These are phyloP conservation scores for Pedicia rivosa DNA, from an alignment of 2,888 invertebrate species.

Conservation along the genomic window DNA sequence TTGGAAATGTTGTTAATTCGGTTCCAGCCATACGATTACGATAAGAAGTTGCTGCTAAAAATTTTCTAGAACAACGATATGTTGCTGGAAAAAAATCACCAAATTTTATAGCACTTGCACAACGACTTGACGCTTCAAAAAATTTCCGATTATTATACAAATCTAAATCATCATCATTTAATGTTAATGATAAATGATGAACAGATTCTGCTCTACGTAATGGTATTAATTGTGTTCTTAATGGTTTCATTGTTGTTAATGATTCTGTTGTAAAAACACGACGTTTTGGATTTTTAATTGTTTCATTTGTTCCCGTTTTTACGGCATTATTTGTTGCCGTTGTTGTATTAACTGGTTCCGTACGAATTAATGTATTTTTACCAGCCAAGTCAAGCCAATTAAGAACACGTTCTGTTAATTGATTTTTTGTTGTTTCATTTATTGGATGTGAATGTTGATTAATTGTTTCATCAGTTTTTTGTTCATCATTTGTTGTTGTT, in stretches of 20 bases:
- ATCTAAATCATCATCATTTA: slow-evolving; percentile 6
- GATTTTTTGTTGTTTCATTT: slow-evolving; percentile 15
- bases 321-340: background rate
- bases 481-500: too few relatives aligned
- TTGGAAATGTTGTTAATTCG: slow-evolving; percentile 1
- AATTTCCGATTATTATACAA: slow-evolving; percentile 3
- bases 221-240: background rate
- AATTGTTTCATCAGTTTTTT: background rate
- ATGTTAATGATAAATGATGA: slow-evolving; percentile 9
- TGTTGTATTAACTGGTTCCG: slow-evolving; percentile 1
- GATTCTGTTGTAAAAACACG: slow-evolving; percentile 4
- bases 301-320: background rate
- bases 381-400: slow-evolving; percentile 67
- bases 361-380: slow-evolving; percentile 24
- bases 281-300: slow-evolving; percentile 2
- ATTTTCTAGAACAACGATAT: slow-evolving; percentile 7
- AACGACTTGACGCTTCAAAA: slow-evolving; percentile 4
- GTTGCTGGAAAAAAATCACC: slow-evolving; percentile 7
- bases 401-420: slow-evolving; percentile 53
- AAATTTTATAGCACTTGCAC: slow-evolving; percentile 6
- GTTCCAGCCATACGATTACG: too few relatives aligned
- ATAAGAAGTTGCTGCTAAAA: slow-evolving; percentile 1
- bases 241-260: background rate
- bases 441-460: too few relatives aligned
- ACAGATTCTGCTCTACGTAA: slow-evolving; percentile 5